Base-by-base conservation (phyloP, 2,888 invertebrate species). In the Molanna angustata region DNA sequence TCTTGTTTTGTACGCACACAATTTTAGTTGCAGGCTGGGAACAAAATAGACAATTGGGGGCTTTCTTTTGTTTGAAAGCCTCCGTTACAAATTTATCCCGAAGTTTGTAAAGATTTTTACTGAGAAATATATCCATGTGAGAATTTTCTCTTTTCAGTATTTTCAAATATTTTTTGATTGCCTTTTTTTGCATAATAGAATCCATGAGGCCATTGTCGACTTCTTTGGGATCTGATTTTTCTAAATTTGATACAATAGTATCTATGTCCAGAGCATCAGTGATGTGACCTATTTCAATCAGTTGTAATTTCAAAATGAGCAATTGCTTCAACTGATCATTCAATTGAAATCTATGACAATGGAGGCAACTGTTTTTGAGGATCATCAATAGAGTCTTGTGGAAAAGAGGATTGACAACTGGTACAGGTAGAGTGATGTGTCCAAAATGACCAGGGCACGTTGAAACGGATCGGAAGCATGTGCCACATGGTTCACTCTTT, bases 371-470 rank as follows among this genome's bases (percentile, higher is more conserved):
- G 1, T 86, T 72, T 57, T 82, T 80, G 45, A 92, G 74, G 6
- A 93, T 67, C 1, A 76, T 80, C 49, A 79, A 81, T 14, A 96
- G 75, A 21, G 83, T 78, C 64, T 85, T 86, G 58, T 89, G 85
- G 64, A 94, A 93, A 41, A 98, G 66, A 0, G 98, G 97, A 76
- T 98, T 97, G 52, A 91, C 85, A 0, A 94, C 89, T 0, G 93
- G 85, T 9, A 96, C 72, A 0, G 93, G 91, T 1, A 99, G 74
- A 60, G 90, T 88, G 58, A 99, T 94, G 66, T 96, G 93, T 0
- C 98, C 98, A 70, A 94, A 86, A 71, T 99, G 99, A 0, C 99
- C 99, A 0, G 88, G 84, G 66, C 97, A 97, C 57, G 80, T 74
- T 4, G 78, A 66, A 39, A 81, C 67, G 14, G 78, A 79, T 60